These are phyloP conservation scores for Drosophila kepulauana DNA, from an alignment of 1,140 invertebrate species.

Conservation along the genomic window DNA sequence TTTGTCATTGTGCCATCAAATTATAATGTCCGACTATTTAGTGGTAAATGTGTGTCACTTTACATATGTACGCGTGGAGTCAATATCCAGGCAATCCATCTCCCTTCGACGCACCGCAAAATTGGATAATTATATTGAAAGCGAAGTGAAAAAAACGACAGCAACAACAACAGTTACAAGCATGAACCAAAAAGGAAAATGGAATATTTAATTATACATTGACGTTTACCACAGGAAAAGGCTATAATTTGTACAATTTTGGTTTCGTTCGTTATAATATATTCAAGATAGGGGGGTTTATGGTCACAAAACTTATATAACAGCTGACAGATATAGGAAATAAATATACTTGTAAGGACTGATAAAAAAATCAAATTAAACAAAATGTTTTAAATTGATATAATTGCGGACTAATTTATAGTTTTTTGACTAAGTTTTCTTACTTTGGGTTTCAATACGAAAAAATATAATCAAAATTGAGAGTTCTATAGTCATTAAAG, in stretches of 20 bases:
- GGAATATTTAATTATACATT: conserved; percentile 60
- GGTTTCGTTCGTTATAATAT: not conserved
- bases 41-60: conserved; percentile 80
- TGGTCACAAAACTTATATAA: not conserved
- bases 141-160: conserved; percentile 6
- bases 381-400: no score
- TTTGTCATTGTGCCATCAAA: conserved; percentile 78
- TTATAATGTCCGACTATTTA: conserved; percentile 81
- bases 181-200: conserved; percentile 40
- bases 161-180: not conserved
- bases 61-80: conserved; percentile 28
- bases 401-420: no score
- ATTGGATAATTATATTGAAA: conserved; percentile 57
- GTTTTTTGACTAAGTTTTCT: no score
- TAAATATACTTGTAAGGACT: no score
- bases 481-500: no score
- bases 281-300: not conserved
- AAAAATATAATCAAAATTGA: no score
- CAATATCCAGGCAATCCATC: conserved; percentile 10
- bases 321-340: no score
- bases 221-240: not conserved
- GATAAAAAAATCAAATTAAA: no score
- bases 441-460: no score
- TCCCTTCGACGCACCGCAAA: not conserved
- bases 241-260: conserved; percentile 34